Evolutionary conservation across 2,113 vertebrate species (phyloP).

Genomic region (Arenaria interpres): DNA sequence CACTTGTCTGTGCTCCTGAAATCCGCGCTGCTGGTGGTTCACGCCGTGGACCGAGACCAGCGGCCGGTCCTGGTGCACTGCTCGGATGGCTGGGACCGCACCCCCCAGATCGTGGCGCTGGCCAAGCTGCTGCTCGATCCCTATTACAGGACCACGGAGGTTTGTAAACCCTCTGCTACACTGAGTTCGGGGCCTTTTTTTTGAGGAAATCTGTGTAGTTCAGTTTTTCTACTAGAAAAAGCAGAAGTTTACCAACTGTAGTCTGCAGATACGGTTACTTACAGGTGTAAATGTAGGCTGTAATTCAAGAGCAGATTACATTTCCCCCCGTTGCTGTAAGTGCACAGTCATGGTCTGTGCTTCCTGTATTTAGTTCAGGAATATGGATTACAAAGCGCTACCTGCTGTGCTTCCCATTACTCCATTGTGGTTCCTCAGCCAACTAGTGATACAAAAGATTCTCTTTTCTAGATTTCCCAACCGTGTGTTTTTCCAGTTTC

Average conservation of each 20-base stretch:
- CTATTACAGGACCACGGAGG: conserved; percentile 95
- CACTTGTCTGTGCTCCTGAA: conserved; percentile 95
- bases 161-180: conserved; percentile 38
- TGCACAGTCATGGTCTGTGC: not conserved
- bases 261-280: not conserved
- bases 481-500: not conserved
- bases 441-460: not conserved
- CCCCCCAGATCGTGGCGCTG: conserved; percentile 94
- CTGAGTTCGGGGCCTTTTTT: not conserved
- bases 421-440: not conserved
- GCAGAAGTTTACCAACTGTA: not conserved
- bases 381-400: not conserved
- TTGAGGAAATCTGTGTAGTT: not conserved
- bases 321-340: not conserved
- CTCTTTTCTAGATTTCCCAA: not conserved
- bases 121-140: conserved; percentile 95
- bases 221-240: not conserved
- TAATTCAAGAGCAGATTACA: not conserved
- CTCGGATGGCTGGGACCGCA: conserved; percentile 97
- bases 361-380: not conserved
- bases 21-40: conserved; percentile 89
- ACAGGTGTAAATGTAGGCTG: not conserved
- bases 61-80: conserved; percentile 95
- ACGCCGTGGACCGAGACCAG: conserved; percentile 90
- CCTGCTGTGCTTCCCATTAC: not conserved